Evolutionary conservation across 2,113 vertebrate species (phyloP).

Genomic region (Vidua chalybeata): DNA sequence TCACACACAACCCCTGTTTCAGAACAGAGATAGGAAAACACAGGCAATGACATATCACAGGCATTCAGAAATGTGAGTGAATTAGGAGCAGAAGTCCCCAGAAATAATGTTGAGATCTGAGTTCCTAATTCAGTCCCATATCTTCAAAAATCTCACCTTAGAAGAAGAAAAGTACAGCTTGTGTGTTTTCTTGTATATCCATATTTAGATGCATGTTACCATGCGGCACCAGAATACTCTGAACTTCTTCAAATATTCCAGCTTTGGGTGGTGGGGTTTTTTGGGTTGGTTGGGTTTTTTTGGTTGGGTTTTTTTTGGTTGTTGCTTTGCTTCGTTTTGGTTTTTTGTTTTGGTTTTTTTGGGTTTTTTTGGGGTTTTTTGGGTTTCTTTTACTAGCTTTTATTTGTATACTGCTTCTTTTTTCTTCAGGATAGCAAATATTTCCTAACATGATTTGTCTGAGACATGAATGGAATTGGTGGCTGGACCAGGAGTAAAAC

Average conservation of each 20-base stretch:
- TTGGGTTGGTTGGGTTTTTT: neutral
- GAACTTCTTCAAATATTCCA: neutral
- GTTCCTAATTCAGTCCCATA: neutral
- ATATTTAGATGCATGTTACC: rapidly evolving
- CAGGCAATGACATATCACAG: neutral
- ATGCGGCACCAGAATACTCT: neutral
- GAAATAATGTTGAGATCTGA: neutral
- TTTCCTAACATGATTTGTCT: neutral
- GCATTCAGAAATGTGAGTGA: neutral
- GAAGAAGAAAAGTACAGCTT: neutral
- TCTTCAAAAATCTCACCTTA: neutral
- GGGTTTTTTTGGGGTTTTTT: neutral
- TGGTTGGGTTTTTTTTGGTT: too few relatives aligned
- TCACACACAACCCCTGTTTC: neutral
- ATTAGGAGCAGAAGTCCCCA: neutral
- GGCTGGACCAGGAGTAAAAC: neutral
- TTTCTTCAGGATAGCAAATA: neutral
- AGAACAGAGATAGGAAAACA: neutral
- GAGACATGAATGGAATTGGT: neutral
- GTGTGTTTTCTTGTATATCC: neutral
- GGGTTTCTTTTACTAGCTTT: neutral
- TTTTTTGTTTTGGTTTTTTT: neutral
- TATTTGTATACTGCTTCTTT: neutral
- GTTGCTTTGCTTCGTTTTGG: neutral
- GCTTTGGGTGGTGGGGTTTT: neutral